Evolutionary conservation across 2,113 vertebrate genomes (phyloP), one percentile per base, ranked within the genome.

Genomic region (Cheilinus undulatus): DNA sequence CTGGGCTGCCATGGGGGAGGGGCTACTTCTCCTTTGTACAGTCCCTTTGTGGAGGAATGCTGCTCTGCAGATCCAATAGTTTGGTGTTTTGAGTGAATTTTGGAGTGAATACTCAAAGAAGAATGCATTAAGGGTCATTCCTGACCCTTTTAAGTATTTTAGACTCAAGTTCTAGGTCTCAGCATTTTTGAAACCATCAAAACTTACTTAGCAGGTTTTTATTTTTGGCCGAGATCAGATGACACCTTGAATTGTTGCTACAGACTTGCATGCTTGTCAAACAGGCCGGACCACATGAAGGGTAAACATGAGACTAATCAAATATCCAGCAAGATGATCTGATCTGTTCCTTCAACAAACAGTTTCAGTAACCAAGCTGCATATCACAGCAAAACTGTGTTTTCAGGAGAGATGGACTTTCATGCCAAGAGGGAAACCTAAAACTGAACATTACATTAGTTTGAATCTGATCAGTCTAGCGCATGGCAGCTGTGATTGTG

Each of bases 31-130:
- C 60, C 24, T 80, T 81, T 86, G 78, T 86, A 88, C 54, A 72
- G 59, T 84, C 50, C 19, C 34, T 82, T 71, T 85, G 86, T 84
- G 54, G 49, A 80, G 77, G 72, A 88, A 88, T 89, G 61, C 76
- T 53, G 40, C 49, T 63, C 56, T 42, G 34, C 52, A 82, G 61
- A 66, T 68, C 57, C 73, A 27, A 81, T 71, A 73, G 69, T 73
- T 34, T 60, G 9, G 48, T 38, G 78, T 58, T 54, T 20, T 69
- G 32, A 42, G 3, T 65, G 42, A 78, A 75, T 73, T 46, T 53
- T 19, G 32, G 27, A 76, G 67, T 70, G 6, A 63, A 66, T 30
- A 22, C 12, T 13, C 12, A 76, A 67, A 19, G 0, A 64, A 52
- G 14, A 57, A 36, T 27, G 34, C 1, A 48, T 23, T 43, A 45